Base-by-base conservation (phyloP, 2,797 vertebrate genomes). In the Schizothorax lantsangensis region DNA sequence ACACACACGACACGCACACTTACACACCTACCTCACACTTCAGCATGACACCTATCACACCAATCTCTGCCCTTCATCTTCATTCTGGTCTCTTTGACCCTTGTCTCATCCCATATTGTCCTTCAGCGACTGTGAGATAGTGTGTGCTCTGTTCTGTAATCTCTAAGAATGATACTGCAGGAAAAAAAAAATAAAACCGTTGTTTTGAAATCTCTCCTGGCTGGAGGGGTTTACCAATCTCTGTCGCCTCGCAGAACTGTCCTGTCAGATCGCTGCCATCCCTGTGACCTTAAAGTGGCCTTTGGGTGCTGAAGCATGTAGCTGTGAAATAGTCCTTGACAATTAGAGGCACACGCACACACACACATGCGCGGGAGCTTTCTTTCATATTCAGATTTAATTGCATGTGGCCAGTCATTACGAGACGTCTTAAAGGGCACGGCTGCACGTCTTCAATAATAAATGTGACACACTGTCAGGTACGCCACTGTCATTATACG, bases 11-110 rank as follows among this genome's bases (percentile, higher is more conserved):
- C 6, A 33, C 26, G 12, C 54, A 59, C 84, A 75, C 52, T 38
- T 21, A 47, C 68, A 86, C 77, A 62, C 33, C 52, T 62, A 36
- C 77, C 69, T 86, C 71, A 30, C 85, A 86, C 85, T 86, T 66
- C 85, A 81, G 85, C 57, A 26, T 86, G 85, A 86, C 71, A 86
- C 79, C 79, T 81, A 81, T 86, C 79, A 86, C 69, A 86, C 85
- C 85, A 81, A 86, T 81, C 85, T 86, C 43, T 86, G 85, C 69
- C 85, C 79, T 86, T 86, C 85, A 86, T 86, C 79, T 86, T 47
- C 57, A 68, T 43, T 86, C 79, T 86, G 43, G 15, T 86, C 57
- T 52, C 69, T 81, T 40, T 86, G 79, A 86, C 85, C 79, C 69
- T 84, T 40, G 30, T 86, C 79, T 86, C 69, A 86, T 86, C 71